These are phyloP conservation scores for Leptinotarsa juncta DNA, from an alignment of 2,888 invertebrate species.

Conservation along the genomic window DNA sequence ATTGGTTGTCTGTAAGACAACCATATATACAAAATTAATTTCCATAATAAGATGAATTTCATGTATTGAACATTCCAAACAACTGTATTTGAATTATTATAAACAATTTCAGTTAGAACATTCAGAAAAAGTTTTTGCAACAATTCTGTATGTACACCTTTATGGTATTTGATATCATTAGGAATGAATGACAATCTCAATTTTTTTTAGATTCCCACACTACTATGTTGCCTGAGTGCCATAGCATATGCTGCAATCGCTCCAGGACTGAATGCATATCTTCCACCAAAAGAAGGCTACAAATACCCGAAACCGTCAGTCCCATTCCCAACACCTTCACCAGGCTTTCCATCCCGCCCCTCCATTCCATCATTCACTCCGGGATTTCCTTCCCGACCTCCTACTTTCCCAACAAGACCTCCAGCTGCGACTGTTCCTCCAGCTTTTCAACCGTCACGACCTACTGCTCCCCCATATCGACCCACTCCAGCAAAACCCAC, in stretches of 20 bases:
- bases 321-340: constrained; percentile 67
- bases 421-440: constrained; percentile 36
- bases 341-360: constrained; percentile 44
- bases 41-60: too few species aligned
- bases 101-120: too few species aligned
- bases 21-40: too few species aligned
- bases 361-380: constrained; percentile 28
- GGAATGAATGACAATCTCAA: background rate
- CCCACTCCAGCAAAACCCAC: constrained; percentile 24
- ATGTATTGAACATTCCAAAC: too few species aligned
- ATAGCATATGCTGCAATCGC: constrained; percentile 68
- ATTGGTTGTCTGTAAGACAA: too few species aligned
- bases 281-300: constrained; percentile 81
- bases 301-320: constrained; percentile 76
- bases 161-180: background rate
- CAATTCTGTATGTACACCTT: too few species aligned
- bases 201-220: constrained; percentile 67
- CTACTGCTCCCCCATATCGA: constrained; percentile 39
- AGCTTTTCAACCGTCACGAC: constrained; percentile 36
- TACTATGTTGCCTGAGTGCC: constrained; percentile 66
- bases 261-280: constrained; percentile 79
- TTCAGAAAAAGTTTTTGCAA: too few species aligned
- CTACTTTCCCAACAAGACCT: constrained; percentile 36
- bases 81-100: too few species aligned
- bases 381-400: background rate